phyloP scores from a whole-genome alignment of 2,797 vertebrate species.

The Gobionotothen gibberifrons region DNA sequence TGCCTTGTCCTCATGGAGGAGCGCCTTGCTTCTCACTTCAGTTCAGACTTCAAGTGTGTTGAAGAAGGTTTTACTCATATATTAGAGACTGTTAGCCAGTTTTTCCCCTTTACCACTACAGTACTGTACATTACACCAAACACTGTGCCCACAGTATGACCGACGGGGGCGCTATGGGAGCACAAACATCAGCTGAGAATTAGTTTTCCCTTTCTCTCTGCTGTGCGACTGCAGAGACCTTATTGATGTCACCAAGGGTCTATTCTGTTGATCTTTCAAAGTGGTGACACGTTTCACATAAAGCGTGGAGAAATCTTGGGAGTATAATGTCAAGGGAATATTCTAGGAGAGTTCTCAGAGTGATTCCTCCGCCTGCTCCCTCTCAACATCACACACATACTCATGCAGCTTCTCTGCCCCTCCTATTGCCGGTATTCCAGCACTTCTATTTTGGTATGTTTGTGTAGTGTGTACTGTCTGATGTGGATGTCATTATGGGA shows the following conservation, averaged over 20 bases:
- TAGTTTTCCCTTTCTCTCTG: constrained; percentile 49
- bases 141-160: constrained; percentile 60
- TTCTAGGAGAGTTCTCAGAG: constrained; percentile 25
- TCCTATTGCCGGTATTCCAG: constrained; percentile 27
- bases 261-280: constrained; percentile 73
- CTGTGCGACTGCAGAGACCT: constrained; percentile 50
- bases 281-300: constrained; percentile 55
- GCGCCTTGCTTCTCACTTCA: constrained; percentile 7
- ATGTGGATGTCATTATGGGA: constrained; percentile 49
- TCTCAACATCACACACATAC: constrained; percentile 63
- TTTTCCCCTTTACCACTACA: constrained; percentile 46
- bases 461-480: constrained; percentile 47
- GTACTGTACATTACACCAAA: constrained; percentile 35
- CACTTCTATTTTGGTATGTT: constrained; percentile 69
- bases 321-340: constrained; percentile 67
- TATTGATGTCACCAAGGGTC: constrained; percentile 68
- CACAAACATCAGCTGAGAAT: constrained; percentile 68
- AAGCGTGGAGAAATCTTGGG: constrained; percentile 47
- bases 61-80: constrained; percentile 53
- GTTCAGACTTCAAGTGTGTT: constrained; percentile 20
- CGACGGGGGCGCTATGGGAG: constrained; percentile 65
- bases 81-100: constrained; percentile 57
- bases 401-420: constrained; percentile 39
- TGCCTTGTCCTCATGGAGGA: constrained; percentile 30
- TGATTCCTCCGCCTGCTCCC: constrained; percentile 42